phyloP scores from a whole-genome alignment of 2,113 vertebrate species.

The Nipponia nippon region DNA sequence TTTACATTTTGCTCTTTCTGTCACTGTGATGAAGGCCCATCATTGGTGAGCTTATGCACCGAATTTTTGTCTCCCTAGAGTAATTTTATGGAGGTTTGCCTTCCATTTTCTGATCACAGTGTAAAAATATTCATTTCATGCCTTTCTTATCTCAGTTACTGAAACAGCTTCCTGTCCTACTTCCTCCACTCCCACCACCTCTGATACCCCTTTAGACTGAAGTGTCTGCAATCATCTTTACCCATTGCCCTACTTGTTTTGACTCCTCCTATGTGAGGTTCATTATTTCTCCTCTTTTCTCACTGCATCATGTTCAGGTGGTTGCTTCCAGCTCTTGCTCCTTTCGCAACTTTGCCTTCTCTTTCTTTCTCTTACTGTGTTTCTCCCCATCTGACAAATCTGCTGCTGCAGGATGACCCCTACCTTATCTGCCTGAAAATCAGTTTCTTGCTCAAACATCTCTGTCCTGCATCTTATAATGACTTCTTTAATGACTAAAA shows the following conservation, averaged over 20 bases:
- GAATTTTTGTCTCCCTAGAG: background rate
- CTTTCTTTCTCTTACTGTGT: background rate
- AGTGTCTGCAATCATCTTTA: background rate
- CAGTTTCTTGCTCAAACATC: background rate
- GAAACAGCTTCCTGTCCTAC: background rate
- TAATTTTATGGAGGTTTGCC: background rate
- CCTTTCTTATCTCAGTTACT: background rate
- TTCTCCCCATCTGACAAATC: background rate
- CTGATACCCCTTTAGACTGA: background rate
- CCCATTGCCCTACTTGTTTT: background rate
- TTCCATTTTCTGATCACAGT: background rate
- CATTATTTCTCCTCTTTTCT: background rate
- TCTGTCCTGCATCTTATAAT: background rate
- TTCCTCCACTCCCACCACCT: background rate
- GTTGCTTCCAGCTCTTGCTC: background rate
- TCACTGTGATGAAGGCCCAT: background rate
- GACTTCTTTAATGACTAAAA: background rate
- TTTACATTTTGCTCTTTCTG: background rate
- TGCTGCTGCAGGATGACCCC: background rate
- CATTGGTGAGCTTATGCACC: rapidly evolving
- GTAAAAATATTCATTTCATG: background rate
- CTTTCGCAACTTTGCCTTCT: background rate
- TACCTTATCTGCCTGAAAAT: background rate
- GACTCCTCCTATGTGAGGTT: background rate
- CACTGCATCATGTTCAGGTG: background rate